phyloP scores from a whole-genome alignment of 2,113 vertebrate species.

The Platysteira castanea region DNA sequence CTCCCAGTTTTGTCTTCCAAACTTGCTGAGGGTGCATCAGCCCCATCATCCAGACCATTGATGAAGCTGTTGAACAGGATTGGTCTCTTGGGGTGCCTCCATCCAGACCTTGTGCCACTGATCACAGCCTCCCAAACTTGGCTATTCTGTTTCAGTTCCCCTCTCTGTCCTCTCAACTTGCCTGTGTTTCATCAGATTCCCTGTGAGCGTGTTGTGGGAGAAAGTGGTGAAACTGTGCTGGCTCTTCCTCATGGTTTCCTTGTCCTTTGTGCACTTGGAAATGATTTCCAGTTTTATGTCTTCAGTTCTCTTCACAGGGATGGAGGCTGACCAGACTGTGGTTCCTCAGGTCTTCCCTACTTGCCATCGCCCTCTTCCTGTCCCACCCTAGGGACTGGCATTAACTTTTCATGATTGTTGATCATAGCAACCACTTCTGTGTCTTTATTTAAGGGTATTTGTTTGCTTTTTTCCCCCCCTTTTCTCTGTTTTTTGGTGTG shows the following conservation, averaged over 20 bases:
- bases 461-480: rapidly evolving
- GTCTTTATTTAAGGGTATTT: not conserved
- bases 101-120: not conserved
- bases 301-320: not conserved
- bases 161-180: not conserved
- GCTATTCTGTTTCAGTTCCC: not conserved
- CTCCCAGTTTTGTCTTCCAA: not conserved
- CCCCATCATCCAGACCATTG: not conserved
- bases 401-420: not conserved
- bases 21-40: not conserved
- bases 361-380: not conserved
- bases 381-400: not conserved
- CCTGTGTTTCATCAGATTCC: not conserved
- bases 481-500: not conserved
- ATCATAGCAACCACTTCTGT: not conserved
- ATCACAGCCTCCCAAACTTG: not conserved
- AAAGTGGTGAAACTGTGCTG: not conserved
- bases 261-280: not conserved
- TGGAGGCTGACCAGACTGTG: not conserved
- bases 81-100: not conserved
- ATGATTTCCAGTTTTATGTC: not conserved
- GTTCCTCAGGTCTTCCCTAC: not conserved
- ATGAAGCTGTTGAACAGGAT: not conserved
- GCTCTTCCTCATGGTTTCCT: not conserved
- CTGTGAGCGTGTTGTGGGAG: rapidly evolving